Conservation (phyloP, 2,888 invertebrate genomes). For the Phasia obesa region DNA sequence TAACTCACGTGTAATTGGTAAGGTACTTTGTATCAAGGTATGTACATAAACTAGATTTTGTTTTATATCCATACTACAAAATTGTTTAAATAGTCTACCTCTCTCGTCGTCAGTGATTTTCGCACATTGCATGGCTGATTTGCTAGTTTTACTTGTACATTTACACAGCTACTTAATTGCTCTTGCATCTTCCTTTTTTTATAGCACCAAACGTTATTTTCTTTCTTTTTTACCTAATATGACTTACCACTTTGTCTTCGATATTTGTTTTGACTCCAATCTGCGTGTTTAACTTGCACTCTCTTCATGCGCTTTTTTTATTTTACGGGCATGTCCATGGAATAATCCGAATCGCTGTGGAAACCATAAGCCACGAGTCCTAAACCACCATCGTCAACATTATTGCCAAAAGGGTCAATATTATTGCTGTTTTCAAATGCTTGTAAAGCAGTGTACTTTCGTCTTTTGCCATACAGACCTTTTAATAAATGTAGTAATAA, state of each 20-base stretch:
- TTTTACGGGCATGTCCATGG: conserved; percentile 1
- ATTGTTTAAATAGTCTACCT: conserved; percentile 19
- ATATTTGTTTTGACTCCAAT: conserved; percentile 48
- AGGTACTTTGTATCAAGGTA: conserved; percentile 6
- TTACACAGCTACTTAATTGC: conserved; percentile 37
- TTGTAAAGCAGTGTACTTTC: no score
- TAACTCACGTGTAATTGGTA: no score
- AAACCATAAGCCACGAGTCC: no score
- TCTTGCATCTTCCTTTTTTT: conserved; percentile 51
- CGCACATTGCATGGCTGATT: no score
- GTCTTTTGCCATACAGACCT: conserved; percentile 50
- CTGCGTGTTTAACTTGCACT: conserved; percentile 40
- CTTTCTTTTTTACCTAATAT: conserved; percentile 51
- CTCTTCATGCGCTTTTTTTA: not conserved
- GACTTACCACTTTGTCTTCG: conserved; percentile 45
- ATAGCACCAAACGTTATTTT: conserved; percentile 50
- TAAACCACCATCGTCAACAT: no score
- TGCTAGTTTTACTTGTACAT: conserved; percentile 16
- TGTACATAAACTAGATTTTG: conserved; percentile 24
- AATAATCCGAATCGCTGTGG: no score
- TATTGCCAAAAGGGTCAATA: no score
- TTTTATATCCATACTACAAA: conserved; percentile 8
- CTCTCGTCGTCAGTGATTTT: conserved; percentile 32
- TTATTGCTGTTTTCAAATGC: no score
- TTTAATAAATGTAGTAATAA: no score